Conservation (phyloP, 1,140 invertebrate genomes). For the Aphaenogaster floridana region DNA sequence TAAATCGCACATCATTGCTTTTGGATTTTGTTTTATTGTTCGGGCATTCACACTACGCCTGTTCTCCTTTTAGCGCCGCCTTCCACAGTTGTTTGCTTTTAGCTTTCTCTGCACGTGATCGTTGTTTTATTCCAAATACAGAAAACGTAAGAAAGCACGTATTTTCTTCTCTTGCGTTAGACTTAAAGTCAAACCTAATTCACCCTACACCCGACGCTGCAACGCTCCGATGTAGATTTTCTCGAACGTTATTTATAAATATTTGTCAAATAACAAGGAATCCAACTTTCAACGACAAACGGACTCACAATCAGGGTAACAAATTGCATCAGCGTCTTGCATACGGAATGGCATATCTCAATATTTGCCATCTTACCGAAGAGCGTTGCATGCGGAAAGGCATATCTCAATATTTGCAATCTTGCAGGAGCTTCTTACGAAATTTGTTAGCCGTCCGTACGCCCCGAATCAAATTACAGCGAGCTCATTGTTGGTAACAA, state of each 20-base stretch:
- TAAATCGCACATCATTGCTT: constrained; percentile 46
- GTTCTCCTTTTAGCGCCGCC: background rate
- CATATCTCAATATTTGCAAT: background rate
- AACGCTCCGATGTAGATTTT: background rate
- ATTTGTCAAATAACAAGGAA: background rate
- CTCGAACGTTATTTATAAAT: constrained; percentile 16
- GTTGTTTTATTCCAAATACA: constrained; percentile 35
- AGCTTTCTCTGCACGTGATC: constrained; percentile 14
- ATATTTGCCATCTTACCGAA: constrained; percentile 14
- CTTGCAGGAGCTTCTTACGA: background rate
- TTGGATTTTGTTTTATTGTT: constrained; percentile 12
- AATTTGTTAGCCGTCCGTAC: background rate
- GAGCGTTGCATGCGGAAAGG: background rate
- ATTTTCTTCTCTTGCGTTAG: background rate
- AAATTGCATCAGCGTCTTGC: background rate
- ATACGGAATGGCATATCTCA: background rate
- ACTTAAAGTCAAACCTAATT: constrained; percentile 14
- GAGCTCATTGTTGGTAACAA: background rate
- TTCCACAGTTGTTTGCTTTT: constrained; percentile 34
- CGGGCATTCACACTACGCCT: background rate
- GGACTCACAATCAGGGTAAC: background rate
- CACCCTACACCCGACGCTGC: background rate
- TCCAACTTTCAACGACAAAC: constrained; percentile 23
- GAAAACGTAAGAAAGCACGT: constrained; percentile 20
- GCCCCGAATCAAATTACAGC: background rate